phyloP scores from a whole-genome alignment of 2,888 invertebrate genomes.

The Rhyacophila evoluta region DNA sequence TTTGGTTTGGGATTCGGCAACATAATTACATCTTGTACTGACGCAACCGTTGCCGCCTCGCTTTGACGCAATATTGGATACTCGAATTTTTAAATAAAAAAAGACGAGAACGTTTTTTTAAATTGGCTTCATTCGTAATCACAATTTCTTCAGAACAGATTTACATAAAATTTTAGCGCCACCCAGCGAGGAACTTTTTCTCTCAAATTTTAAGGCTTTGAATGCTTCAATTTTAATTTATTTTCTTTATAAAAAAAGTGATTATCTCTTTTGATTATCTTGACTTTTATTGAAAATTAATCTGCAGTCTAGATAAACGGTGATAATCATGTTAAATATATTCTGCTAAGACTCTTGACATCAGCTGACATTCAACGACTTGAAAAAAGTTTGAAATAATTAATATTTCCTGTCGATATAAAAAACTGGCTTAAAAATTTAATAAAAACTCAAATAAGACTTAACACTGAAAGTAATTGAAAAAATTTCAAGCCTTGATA shows the following conservation, averaged over 20 bases:
- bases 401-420: too few species aligned
- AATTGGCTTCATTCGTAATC: slow-evolving; percentile 53
- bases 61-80: slow-evolving; percentile 52
- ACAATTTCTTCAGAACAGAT: slow-evolving; percentile 47
- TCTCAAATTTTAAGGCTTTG: slow-evolving; percentile 42
- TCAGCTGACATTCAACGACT: background rate
- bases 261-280: slow-evolving; percentile 20
- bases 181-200: slow-evolving; percentile 35
- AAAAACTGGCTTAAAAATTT: too few species aligned
- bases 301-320: slow-evolving; percentile 22
- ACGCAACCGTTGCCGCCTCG: slow-evolving; percentile 43
- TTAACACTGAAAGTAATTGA: too few species aligned
- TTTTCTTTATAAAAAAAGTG: slow-evolving; percentile 19
- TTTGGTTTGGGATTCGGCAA: slow-evolving; percentile 48
- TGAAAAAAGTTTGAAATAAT: too few species aligned
- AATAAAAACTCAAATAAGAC: too few species aligned
- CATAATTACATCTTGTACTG: slow-evolving; percentile 50
- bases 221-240: slow-evolving; percentile 37
- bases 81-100: slow-evolving; percentile 51
- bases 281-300: slow-evolving; percentile 27
- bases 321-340: slow-evolving; percentile 25
- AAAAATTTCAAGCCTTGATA: too few species aligned
- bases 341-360: background rate
- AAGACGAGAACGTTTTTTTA: slow-evolving; percentile 50
- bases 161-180: slow-evolving; percentile 44